phyloP scores from a whole-genome alignment of 2,888 invertebrate species.

The Adelognathus sp. region DNA sequence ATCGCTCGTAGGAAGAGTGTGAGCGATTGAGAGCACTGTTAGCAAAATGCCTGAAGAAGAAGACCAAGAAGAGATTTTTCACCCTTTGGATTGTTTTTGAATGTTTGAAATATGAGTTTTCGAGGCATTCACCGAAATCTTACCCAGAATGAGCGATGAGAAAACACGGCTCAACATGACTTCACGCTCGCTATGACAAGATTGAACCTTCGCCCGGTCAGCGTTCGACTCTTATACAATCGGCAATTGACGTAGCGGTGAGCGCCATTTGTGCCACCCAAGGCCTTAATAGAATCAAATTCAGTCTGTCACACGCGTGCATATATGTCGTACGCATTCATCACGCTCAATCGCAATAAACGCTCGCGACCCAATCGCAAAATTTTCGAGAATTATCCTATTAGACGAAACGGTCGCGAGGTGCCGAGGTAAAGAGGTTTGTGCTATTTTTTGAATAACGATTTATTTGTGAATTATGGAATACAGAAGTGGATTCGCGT shows the following conservation, averaged over 20 bases:
- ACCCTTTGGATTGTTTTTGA: not conserved
- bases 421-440: too few relatives aligned
- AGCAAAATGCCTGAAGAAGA: conserved; percentile 13
- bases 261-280: not conserved
- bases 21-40: not conserved
- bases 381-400: not conserved
- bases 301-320: not conserved
- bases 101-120: not conserved
- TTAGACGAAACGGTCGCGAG: not conserved
- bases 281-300: conserved; percentile 1
- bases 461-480: too few relatives aligned
- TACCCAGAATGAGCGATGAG: conserved; percentile 36
- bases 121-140: not conserved
- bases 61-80: not conserved
- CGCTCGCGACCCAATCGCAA: not conserved
- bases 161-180: conserved; percentile 41
- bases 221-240: conserved; percentile 26
- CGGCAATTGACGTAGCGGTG: conserved; percentile 30
- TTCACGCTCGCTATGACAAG: conserved; percentile 17
- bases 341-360: not conserved
- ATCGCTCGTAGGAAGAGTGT: not conserved
- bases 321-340: not conserved
- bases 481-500: too few relatives aligned
- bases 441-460: too few relatives aligned
- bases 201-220: conserved; percentile 24